phyloP scores from a whole-genome alignment of 2,797 vertebrate species.

The Pyrocephalus nanus region DNA sequence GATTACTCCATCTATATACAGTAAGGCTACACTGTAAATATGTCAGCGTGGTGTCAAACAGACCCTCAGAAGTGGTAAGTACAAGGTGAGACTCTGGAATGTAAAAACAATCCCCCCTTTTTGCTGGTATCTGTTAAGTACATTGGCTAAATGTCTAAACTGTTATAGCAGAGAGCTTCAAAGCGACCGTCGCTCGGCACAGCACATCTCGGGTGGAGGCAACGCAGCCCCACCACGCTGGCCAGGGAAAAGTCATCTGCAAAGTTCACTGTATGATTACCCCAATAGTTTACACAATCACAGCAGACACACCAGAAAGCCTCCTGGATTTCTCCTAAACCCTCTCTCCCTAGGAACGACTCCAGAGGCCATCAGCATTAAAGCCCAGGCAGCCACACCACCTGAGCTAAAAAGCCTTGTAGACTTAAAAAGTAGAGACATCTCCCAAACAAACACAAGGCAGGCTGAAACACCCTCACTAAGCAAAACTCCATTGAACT shows the following conservation, averaged over 20 bases:
- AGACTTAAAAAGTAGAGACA: neutral
- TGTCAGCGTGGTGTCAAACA: conserved; percentile 24
- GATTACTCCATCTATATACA: conserved; percentile 51
- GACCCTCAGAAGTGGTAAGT: conserved; percentile 40
- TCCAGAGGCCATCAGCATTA: neutral
- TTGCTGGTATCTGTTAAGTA: neutral
- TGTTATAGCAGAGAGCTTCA: neutral
- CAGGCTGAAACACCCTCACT: neutral
- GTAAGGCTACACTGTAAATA: conserved; percentile 57
- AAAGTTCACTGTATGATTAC: neutral
- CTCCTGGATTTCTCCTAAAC: neutral
- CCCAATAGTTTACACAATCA: neutral
- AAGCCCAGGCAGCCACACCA: neutral
- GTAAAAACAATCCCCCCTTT: neutral
- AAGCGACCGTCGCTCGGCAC: neutral
- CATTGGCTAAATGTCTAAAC: neutral
- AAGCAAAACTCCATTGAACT: conserved; percentile 26
- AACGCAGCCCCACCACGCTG: fast-evolving
- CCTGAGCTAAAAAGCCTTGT: neutral
- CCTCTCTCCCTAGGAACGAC: neutral
- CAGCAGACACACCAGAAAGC: neutral
- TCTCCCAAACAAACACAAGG: neutral
- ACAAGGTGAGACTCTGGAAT: conserved; percentile 48
- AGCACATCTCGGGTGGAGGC: neutral
- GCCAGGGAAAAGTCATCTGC: neutral